Percentiles rank a stretch among this genome's conserved stretches.
Conservation (phyloP, 2,888 invertebrate species). For the Leucania comma region DNA sequence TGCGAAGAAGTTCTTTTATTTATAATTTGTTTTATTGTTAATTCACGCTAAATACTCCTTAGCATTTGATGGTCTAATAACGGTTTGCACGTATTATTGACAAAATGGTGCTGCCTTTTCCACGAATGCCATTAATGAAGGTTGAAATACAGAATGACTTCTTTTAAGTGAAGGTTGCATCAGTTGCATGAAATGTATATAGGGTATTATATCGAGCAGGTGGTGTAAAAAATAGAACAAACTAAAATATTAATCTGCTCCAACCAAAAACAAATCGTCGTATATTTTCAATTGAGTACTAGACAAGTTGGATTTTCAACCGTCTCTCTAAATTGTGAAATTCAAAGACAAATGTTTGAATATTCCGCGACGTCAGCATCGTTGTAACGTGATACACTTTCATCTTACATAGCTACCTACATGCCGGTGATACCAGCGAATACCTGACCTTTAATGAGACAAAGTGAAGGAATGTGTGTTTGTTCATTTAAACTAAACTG, state of each 20-base stretch:
- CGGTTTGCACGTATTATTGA: no score
- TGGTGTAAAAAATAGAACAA: not conserved
- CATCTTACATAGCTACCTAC: conserved; percentile 22
- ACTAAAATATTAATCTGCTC: not conserved
- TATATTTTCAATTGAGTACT: not conserved
- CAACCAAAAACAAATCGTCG: not conserved
- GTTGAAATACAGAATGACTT: no score
- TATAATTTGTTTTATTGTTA: no score
- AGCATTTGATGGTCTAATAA: no score
- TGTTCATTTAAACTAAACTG: conserved; percentile 34
- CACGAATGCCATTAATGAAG: no score
- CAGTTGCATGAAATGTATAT: no score
- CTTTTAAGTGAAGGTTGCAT: no score
- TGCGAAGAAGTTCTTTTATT: no score
- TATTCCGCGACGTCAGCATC: not conserved
- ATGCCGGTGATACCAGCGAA: conserved; percentile 42
- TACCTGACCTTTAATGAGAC: conserved; percentile 53
- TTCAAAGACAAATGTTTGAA: conserved; percentile 16
- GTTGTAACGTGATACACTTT: conserved; percentile 20
- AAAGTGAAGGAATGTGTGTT: conserved; percentile 57
- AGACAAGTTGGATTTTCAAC: not conserved
- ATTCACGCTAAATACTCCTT: no score
- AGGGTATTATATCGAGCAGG: no score
- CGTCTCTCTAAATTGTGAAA: conserved; percentile 18
- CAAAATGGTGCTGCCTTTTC: no score